Base-by-base conservation (phyloP, 2,113 vertebrate genomes). In the Hippocampus mohnikei region DNA sequence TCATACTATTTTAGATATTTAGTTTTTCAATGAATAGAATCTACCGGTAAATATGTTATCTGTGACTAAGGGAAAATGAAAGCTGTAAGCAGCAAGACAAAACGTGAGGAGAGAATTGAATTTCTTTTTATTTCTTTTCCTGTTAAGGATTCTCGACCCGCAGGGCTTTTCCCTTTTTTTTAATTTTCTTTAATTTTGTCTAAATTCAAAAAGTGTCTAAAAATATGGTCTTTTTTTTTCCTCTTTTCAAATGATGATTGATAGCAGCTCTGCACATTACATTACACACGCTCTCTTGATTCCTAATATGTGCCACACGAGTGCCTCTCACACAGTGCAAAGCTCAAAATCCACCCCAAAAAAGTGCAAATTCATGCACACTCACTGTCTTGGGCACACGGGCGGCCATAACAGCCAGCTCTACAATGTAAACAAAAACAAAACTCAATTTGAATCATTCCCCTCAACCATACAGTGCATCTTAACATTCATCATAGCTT, bases 201-300 rank as follows among this genome's bases (percentile, higher is more conserved):
- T 84, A 65, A 61, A 29, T 86, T 87, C 76, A 83, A 90, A 91
- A 67, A 89, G 81, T 88, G 72, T 87, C 78, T 84, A 90, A 90
- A 91, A 90, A 90, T 88, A 88, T 8, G 70, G 76, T 82, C 55
- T 27, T 63, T 13, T 62, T 48, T 48, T 25, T 27, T 27, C 3
- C 21, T 15, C 63, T 50, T 59, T 53, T 44, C 12, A 69, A 67
- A 71, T 75, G 78, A 81, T 79, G 82, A 81, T 85, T 70, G 52
- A 85, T 81, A 76, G 71, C 76, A 72, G 59, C 80, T 83, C 67
- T 82, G 72, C 79, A 85, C 75, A 80, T 75, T 7, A 60, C 25
- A 33, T 33, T 8, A 33, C 27, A 33, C 58, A 60, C 58, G 15
- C 58, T 33, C 55, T 58, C 55, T 29, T 16, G 18, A 33, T 60